Evolutionary conservation across 64 coral and sea anemone species (phyloP), one percentile per base, ranked within the genome.

Genomic region (Pocillopora verrucosa): DNA sequence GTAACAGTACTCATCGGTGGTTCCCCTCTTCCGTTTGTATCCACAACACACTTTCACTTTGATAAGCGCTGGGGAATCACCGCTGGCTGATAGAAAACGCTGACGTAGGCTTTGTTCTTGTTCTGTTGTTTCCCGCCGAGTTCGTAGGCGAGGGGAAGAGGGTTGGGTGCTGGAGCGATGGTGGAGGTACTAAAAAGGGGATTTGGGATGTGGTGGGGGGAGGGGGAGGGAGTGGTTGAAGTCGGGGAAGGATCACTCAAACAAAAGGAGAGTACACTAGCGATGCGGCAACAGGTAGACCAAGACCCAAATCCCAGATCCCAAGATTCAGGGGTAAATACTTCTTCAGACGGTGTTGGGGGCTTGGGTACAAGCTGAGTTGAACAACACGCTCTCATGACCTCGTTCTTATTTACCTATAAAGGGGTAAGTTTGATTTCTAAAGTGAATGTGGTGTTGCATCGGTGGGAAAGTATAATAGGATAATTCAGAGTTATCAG

Each of bases 41-140:
- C 77, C 77, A 79, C 77, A 60, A 79, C 77, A 79, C 77, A 79
- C 77, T 79, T 79, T 79, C 77, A 26, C 22, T 79, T 79, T 79
- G 19, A 70, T 20, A 30, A 30, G 10, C 38, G 22, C 56, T 77
- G 7, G 41, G 5, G 67, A 25, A 30, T 77, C 1, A 36, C 75
- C 75, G 75, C 75, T 77, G 75, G 56, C 75, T 17, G 9, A 20
- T 16, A 17, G 22, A 70, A 70, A 70, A 11, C 4, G 1, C 11
- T 10, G 61, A 13, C 13, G n/a, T 24, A 20, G 9, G 20, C 11
- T 70, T 24, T 30, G 30, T 30, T 30, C 30, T 30, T 30, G 30
- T 30, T 30, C 30, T 30, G 30, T 30, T 30, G n/a, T 11, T 74
- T 77, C 75, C 75, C 75, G 75, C 75, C 75, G 22, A 5, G 36